Evolutionary conservation across 1,140 invertebrate genomes (phyloP).

Genomic region (Acyrthosiphon pisum): DNA sequence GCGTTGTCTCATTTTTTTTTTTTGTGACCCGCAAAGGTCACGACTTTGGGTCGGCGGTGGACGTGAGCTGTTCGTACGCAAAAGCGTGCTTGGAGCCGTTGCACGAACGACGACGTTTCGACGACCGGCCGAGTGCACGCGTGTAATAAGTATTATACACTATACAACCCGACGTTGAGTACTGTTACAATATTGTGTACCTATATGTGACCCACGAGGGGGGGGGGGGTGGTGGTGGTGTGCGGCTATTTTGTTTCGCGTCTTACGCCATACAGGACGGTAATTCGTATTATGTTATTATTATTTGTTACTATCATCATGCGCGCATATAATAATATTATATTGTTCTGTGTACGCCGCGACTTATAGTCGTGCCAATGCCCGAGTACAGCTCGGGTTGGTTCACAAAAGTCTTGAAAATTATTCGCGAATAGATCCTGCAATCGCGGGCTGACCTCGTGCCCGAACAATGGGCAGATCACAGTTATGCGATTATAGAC

Average conservation of each 20-base stretch:
- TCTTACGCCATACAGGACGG: neutral
- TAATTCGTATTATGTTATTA: slow-evolving; percentile 9
- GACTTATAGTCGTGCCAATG: neutral
- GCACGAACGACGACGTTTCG: neutral
- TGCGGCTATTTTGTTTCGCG: neutral
- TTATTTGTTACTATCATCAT: neutral
- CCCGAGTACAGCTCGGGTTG: neutral
- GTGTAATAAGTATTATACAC: neutral
- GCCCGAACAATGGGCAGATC: neutral
- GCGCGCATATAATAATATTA: neutral
- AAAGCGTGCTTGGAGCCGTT: slow-evolving; percentile 23
- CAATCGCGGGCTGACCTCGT: neutral
- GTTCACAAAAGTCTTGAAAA: neutral
- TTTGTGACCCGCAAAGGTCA: slow-evolving; percentile 4
- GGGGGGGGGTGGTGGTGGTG: too few relatives aligned
- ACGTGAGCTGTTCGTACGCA: neutral
- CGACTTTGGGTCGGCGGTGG: neutral
- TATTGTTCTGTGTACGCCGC: neutral
- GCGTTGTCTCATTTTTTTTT: neutral
- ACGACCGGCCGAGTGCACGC: neutral
- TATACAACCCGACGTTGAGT: neutral
- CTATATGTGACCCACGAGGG: neutral
- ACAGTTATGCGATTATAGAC: neutral
- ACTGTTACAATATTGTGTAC: neutral
- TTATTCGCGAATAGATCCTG: neutral